These are phyloP conservation scores for Heloderma charlesbogerti DNA, from an alignment of 2,113 vertebrate species.

Conservation along the genomic window DNA sequence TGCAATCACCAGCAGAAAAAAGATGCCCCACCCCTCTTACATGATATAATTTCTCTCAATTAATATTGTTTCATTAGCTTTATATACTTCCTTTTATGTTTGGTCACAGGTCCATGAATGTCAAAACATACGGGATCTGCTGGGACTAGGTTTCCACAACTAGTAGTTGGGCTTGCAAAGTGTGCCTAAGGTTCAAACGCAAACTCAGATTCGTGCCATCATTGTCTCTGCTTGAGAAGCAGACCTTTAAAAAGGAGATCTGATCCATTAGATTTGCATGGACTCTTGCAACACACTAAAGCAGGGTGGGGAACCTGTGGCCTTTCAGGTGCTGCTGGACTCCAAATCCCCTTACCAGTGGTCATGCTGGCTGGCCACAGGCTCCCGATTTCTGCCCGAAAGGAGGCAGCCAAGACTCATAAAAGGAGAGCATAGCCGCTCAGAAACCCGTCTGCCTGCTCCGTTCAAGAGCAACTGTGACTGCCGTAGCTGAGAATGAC, in stretches of 20 bases:
- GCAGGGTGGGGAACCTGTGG: background rate
- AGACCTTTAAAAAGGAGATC: background rate
- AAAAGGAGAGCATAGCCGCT: background rate
- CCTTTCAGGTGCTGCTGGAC: too few relatives aligned
- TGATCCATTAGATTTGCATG: background rate
- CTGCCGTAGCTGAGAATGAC: background rate
- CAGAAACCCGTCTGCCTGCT: background rate
- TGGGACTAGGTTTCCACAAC: background rate
- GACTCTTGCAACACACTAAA: background rate
- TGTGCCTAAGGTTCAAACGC: too few relatives aligned
- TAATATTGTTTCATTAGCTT: background rate
- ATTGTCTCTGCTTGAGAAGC: background rate
- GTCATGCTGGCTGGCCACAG: too few relatives aligned
- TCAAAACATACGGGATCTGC: background rate
- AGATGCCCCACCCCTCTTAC: too few relatives aligned
- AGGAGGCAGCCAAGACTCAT: background rate
- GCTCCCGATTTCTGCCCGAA: background rate
- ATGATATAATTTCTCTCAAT: background rate
- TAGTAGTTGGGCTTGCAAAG: background rate
- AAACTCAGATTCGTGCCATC: background rate
- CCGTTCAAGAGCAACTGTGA: background rate
- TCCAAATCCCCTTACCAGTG: too few relatives aligned
- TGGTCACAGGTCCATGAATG: background rate
- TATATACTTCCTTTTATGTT: background rate
- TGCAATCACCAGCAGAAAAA: too few relatives aligned